Base-by-base conservation (phyloP, 1,140 invertebrate genomes). In the Nebria ingens region DNA sequence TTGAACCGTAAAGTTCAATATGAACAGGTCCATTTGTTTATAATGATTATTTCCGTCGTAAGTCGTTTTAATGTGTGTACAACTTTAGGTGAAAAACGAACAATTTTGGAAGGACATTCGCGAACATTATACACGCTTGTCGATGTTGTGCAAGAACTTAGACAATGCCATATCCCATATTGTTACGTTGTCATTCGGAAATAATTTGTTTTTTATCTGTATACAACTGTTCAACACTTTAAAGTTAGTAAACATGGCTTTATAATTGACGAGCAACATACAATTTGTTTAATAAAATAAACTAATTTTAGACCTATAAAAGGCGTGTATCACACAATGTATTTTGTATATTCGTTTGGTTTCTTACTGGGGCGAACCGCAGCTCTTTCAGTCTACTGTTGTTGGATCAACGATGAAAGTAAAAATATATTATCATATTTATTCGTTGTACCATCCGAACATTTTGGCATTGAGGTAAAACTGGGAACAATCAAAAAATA, bases 141-240 rank as follows among this genome's bases (percentile, higher is more conserved):
- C 77, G 52, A 65, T 68, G 15, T 62, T 83, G 0, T 78, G 77
- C 9, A 77, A 75, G 59, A 69, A 67, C 22, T 70, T 80, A 11
- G 82, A 83, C 57, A 64, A 75, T 25, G 63, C 74, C 38, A 69
- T 84, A 19, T 76, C 80, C 0, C 68, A 71, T 19, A 74, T 86
- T 2, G 76, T 83, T 12, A 67, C 86, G 6, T n/a, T 34, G n/a
- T 34, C 83, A 0, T 86, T 85, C 55, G 76, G 76, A 1, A 84
- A 81, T 60, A 87, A 87, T 66, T 66, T 87, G 0, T 85, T 84
- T 61, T 87, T 85, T 53, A 82, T 87, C 29, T 86, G 84, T 53
- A 69, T 85, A 0, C 85, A 87, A 62, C 73, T 87, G n/a, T 76
- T 86, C 1, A 83, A 85, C 58, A 85, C 79, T 50, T 67, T 88